Base-by-base conservation (phyloP, 2,113 vertebrate genomes). In the Erythrolamprus reginae region DNA sequence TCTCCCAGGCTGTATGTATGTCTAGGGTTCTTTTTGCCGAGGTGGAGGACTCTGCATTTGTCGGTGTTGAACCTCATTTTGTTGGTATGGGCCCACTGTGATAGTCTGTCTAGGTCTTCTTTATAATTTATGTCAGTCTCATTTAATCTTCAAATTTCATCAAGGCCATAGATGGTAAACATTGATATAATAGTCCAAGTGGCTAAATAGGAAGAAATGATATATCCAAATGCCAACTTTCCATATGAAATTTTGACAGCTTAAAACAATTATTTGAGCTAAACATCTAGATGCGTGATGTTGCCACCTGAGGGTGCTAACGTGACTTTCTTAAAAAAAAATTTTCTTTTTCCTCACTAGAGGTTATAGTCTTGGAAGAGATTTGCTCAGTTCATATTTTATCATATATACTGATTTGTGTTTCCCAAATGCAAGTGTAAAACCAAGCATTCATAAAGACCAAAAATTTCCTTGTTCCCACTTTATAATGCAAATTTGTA, bases 161-260 rank as follows among this genome's bases (percentile, higher is more conserved):
- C 53, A 48, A 86, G 90, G 87, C 56, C 48, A 15, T 84, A 90
- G 84, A 70, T 85, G 90, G 87, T 86, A 94, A 90, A 93, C 65
- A 28, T 52, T 17, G 47, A 26, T 47, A 21, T 52, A 77, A 38
- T 38, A 3, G 82, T 45, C 12, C 91, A 84, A 65, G 91, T 50
- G 87, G 33, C n/a, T 90, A 42, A 94, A 45, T 45, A 15, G 38
- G n/a, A n/a, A 26, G 24, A 26, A 17, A 58, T 45, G 38, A 21
- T 50, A 58, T 56, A 48, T 28, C 88, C 7, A 51, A 70, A 52
- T 38, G 23, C 38, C 13, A 7, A 28, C 0, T 28, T 47, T 82
- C 51, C n/a, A 26, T 45, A 17, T 52, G 26, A 83, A 82, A 48
- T 48, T n/a, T 10, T 55, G 52, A 58, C 48, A 82, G 50, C 17